phyloP scores from a whole-genome alignment of 2,113 vertebrate species.

The Myxocyprinus asiaticus region DNA sequence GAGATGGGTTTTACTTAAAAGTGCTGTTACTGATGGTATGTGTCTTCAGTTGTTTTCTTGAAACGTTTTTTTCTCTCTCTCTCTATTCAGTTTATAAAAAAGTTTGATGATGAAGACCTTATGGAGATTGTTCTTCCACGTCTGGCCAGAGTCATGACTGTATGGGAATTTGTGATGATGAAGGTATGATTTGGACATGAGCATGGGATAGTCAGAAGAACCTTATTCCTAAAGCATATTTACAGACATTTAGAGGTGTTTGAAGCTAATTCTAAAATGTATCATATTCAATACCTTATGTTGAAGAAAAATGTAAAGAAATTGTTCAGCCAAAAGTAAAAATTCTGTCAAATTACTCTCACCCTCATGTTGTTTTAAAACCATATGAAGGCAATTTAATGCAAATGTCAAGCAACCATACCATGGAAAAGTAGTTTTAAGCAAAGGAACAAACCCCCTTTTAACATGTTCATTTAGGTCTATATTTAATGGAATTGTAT shows the following conservation, averaged over 20 bases:
- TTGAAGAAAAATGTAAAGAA: too few species aligned
- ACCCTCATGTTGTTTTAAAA: too few species aligned
- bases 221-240: background rate
- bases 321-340: too few species aligned
- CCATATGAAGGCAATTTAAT: too few species aligned
- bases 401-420: too few species aligned
- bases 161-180: constrained; percentile 90
- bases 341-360: too few species aligned
- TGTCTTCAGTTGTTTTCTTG: background rate
- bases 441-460: too few species aligned
- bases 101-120: constrained; percentile 86
- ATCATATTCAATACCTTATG: background rate
- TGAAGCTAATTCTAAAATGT: background rate
- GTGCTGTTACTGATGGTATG: background rate
- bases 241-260: background rate
- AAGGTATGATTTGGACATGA: constrained; percentile 76
- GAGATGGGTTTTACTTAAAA: background rate
- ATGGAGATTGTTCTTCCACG: constrained; percentile 87
- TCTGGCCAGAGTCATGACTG: constrained; percentile 82
- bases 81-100: constrained; percentile 79
- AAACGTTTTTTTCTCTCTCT: background rate
- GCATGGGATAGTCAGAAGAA: background rate
- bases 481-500: too few species aligned
- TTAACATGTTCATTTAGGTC: too few species aligned
- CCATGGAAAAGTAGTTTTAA: too few species aligned